These are phyloP conservation scores for Oophaga sylvatica DNA, from an alignment of 2,797 vertebrate species.

Conservation along the genomic window DNA sequence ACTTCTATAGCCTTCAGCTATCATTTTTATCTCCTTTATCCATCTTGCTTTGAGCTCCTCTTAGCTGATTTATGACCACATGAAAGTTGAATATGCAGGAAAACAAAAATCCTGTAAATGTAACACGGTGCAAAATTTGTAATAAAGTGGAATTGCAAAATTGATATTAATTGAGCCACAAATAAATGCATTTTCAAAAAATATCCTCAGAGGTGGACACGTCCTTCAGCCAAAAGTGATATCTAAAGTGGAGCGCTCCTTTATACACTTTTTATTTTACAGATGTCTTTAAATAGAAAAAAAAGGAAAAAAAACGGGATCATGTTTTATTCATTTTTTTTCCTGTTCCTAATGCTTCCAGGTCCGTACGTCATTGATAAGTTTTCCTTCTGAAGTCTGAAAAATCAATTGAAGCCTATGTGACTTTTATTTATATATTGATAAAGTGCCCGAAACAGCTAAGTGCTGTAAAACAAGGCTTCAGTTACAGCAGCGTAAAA, in stretches of 20 bases:
- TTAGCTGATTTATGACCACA: no score
- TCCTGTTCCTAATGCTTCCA: not conserved
- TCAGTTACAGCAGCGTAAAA: constrained; percentile 41
- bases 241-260: not conserved
- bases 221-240: no score
- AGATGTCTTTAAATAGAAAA: not conserved
- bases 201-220: no score
- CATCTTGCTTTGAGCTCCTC: no score
- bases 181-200: no score
- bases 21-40: no score
- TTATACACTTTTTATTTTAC: not conserved
- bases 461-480: constrained; percentile 55
- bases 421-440: constrained; percentile 51
- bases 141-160: no score
- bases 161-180: no score
- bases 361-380: constrained; percentile 28
- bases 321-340: not conserved
- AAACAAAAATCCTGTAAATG: no score
- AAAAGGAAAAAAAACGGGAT: not conserved
- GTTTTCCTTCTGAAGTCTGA: constrained; percentile 36
- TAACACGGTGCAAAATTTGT: no score
- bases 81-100: no score
- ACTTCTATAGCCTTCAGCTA: no score
- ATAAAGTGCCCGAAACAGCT: constrained; percentile 38
- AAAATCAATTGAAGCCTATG: constrained; percentile 48